These are phyloP conservation scores for Psammodynastes pulverulentus DNA, from an alignment of 2,113 vertebrate genomes.

Conservation along the genomic window DNA sequence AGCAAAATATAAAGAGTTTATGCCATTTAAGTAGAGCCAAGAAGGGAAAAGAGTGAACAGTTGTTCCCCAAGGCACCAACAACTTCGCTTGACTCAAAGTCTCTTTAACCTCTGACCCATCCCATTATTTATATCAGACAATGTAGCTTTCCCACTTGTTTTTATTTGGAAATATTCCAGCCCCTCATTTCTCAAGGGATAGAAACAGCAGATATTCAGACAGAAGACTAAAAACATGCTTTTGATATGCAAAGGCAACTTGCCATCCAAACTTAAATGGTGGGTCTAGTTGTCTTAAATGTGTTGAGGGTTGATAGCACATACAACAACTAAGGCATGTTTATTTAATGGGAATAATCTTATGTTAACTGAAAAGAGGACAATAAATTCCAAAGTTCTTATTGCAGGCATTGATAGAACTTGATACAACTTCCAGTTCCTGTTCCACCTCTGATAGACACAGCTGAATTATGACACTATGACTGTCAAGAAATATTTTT, in stretches of 20 bases:
- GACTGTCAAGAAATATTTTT: neutral
- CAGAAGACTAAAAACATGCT: neutral
- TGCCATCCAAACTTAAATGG: neutral
- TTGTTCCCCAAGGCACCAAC: slow-evolving; percentile 1
- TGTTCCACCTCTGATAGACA: neutral
- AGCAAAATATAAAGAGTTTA: neutral
- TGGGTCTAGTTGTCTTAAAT: neutral
- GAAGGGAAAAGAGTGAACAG: neutral
- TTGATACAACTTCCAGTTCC: neutral
- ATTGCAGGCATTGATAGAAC: neutral
- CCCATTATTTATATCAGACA: slow-evolving; percentile 37
- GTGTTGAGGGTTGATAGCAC: neutral
- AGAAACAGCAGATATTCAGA: neutral
- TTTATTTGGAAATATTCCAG: slow-evolving; percentile 1
- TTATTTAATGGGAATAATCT: neutral
- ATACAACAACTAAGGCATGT: neutral
- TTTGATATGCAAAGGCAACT: neutral
- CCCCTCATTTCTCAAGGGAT: neutral
- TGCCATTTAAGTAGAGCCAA: neutral
- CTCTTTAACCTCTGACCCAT: slow-evolving; percentile 36
- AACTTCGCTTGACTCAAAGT: neutral
- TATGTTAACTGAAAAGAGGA: neutral
- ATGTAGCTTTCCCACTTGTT: slow-evolving; percentile 37
- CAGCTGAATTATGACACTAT: neutral
- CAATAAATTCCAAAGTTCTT: neutral